A percentile compares a stretch with the other conserved stretches of the same genome.
phyloP scores from a whole-genome alignment of 2,113 vertebrate species.

The Penelope pileata region DNA sequence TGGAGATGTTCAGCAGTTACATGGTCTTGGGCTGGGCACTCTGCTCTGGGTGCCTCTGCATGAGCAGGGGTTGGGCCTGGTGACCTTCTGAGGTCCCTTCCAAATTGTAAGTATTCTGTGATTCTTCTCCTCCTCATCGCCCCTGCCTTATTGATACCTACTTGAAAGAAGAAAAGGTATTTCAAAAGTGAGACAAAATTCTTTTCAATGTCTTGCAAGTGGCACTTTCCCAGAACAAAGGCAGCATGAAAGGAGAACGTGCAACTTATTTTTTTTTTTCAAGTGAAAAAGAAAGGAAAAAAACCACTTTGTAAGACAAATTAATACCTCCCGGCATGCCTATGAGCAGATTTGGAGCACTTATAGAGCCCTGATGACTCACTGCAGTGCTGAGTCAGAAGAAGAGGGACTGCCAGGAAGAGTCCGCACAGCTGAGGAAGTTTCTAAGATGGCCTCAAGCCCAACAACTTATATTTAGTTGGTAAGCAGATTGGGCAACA shows the following conservation, averaged over 20 bases:
- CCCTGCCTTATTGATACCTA: background rate
- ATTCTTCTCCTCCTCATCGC: background rate
- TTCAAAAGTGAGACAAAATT: background rate
- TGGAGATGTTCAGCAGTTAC: background rate
- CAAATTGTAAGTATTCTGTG: background rate
- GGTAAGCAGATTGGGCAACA: background rate
- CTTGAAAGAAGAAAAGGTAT: background rate
- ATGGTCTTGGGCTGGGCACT: too few relatives aligned
- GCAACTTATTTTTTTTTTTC: background rate
- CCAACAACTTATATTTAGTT: background rate
- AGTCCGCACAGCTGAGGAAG: background rate
- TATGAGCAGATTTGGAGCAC: background rate
- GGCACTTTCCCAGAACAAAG: background rate
- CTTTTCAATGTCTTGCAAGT: background rate
- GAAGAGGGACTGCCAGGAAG: background rate
- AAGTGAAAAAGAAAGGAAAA: background rate
- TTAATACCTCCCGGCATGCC: background rate
- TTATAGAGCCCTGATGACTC: background rate
- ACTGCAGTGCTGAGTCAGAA: slow-evolving; percentile 9
- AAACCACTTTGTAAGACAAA: background rate
- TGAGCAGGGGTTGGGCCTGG: background rate
- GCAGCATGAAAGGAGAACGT: background rate
- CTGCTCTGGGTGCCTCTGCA: too few relatives aligned
- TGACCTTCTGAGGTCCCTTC: background rate
- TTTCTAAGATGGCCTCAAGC: background rate